These are phyloP conservation scores for Lepas anatifera DNA, from an alignment of 2,888 invertebrate genomes.

Conservation along the genomic window DNA sequence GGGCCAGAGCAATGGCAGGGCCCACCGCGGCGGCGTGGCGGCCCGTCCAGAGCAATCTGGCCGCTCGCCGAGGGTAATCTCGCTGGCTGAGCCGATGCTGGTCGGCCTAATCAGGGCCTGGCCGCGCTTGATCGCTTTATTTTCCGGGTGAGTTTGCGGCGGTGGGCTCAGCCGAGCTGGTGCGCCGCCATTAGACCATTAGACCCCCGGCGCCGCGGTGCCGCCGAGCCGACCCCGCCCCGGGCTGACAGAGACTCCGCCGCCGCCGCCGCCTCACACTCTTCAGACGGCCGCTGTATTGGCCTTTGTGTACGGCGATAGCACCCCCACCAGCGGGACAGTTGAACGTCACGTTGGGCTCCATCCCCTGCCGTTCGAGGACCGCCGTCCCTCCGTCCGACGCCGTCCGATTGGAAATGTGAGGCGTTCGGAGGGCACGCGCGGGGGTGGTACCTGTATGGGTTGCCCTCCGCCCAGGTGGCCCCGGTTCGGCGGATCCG, in stretches of 20 bases:
- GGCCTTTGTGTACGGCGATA: slow-evolving; percentile 2
- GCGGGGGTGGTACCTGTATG: no score
- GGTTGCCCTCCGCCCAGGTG: no score
- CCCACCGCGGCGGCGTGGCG: no score
- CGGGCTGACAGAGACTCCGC: background rate
- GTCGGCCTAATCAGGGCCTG: background rate
- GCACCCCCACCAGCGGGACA: no score
- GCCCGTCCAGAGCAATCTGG: no score
- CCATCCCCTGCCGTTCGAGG: no score
- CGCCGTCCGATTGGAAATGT: background rate
- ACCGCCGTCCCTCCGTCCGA: background rate
- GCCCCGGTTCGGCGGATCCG: no score
- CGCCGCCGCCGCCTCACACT: background rate
- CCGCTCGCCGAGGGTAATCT: no score
- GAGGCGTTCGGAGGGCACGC: background rate
- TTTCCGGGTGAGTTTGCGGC: background rate
- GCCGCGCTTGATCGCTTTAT: slow-evolving; percentile 4
- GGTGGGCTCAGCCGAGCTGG: no score
- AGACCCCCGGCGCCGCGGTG: background rate
- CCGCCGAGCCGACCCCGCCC: background rate
- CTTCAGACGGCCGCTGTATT: slow-evolving; percentile 5
- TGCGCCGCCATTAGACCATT: background rate
- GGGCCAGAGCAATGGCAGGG: no score
- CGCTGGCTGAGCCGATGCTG: no score
- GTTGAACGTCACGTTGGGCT: no score